Evolutionary conservation across 2,797 vertebrate species (phyloP), one percentile per base, ranked within the genome.

Genomic region (Paedocypris micromegethes): DNA sequence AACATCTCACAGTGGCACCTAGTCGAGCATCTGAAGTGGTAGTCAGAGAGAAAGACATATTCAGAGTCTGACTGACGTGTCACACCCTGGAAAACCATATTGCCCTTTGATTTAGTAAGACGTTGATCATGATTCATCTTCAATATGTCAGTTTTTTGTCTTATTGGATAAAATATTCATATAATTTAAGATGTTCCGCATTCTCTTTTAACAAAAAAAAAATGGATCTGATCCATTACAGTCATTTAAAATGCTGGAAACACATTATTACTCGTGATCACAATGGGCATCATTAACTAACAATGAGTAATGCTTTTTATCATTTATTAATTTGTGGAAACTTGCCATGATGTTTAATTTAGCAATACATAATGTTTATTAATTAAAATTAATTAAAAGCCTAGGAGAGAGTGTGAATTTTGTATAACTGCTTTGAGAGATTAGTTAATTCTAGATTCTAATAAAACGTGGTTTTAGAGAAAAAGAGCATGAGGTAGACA

Each of bases 151-250:
- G 37, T 46, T 56, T 58, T 63, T 59, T 64, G 60, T 66, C 72
- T 78, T 72, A 68, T 78, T 74, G 62, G 47, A 68, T 64, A 64
- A 72, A 79, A 78, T 76, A 82, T 81, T 78, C 74, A 82, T 79
- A 79, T 78, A 66, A 72, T 73, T 70, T 68, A 9, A 70, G 70
- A 70, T 59, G 48, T 60, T 45, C 57, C 49, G 39, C 74, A 69
- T 64, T 66, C 51, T 66, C 23, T 66, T 23, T 60, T 23, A 23
- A 23, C 23, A 23, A 23, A 23, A 23, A 23, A 23, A 64, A 57
- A 60, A 48, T 65, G 37, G 55, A 67, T 58, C 40, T 23, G 5
- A 47, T 6, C 6, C 5, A 58, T 53, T 63, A 5, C 9, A 41
- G 42, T 43, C 0, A 9, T 49, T 49, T 63, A 50, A 64, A 70